Conservation (phyloP, 1,140 invertebrate genomes). For the Scaptomyza pallida region DNA sequence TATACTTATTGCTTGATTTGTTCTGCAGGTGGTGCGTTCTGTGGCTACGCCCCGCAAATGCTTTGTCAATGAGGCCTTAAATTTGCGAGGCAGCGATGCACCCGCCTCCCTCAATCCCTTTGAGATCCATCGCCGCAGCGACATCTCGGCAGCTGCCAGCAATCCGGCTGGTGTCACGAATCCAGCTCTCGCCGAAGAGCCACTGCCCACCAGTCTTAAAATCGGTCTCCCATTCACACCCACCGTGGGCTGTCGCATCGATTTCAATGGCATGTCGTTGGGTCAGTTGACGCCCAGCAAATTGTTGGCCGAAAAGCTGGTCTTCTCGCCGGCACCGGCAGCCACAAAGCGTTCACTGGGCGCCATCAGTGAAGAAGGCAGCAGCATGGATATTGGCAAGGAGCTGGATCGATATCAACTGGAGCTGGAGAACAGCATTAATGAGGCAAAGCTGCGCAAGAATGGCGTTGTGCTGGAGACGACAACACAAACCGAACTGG, state of each 20-base stretch:
- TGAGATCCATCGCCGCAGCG: constrained; percentile 70
- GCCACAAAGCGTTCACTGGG: constrained; percentile 61
- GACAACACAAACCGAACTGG: constrained; percentile 19
- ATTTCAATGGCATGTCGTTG: constrained; percentile 73
- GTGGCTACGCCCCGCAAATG: constrained; percentile 59
- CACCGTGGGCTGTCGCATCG: constrained; percentile 77
- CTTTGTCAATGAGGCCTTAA: constrained; percentile 76
- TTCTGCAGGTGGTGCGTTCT: constrained; percentile 60
- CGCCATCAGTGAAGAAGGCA: constrained; percentile 78
- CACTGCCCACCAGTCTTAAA: constrained; percentile 56
- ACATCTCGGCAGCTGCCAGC: constrained; percentile 36
- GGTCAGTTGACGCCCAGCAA: constrained; percentile 75
- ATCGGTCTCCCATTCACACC: constrained; percentile 78
- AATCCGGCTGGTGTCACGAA: constrained; percentile 64
- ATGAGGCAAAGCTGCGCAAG: constrained; percentile 79
- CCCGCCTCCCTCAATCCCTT: constrained; percentile 73
- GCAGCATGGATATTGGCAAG: constrained; percentile 78
- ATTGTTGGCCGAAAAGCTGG: constrained; percentile 74
- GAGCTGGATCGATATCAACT: constrained; percentile 82
- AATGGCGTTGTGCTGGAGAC: constrained; percentile 51
- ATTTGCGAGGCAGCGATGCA: constrained; percentile 67
- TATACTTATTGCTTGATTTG: background rate
- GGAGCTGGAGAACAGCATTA: constrained; percentile 83
- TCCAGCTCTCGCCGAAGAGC: constrained; percentile 46
- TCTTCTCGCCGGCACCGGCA: constrained; percentile 69